These are phyloP conservation scores for Sciurus niger DNA, from an alignment of 2,113 vertebrate genomes.

Conservation along the genomic window DNA sequence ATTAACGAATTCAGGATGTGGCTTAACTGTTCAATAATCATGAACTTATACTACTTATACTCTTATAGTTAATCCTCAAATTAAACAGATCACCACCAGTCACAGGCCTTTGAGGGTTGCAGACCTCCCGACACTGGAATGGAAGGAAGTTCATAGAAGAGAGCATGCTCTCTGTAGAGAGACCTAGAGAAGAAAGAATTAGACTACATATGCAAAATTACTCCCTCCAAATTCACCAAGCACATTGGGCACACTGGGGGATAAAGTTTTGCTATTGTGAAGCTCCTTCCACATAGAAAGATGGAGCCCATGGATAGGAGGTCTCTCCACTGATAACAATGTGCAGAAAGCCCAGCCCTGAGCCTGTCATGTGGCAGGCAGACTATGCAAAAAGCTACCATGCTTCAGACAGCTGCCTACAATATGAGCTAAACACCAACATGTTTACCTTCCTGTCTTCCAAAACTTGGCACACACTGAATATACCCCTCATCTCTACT, in stretches of 20 bases:
- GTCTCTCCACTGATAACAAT: not conserved
- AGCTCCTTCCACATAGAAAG: not conserved
- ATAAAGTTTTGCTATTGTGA: not conserved
- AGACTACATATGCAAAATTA: not conserved
- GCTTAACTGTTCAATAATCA: not conserved
- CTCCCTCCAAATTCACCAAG: not conserved
- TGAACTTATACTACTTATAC: not conserved
- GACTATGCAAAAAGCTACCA: not conserved
- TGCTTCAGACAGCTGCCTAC: not conserved
- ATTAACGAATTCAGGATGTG: not conserved
- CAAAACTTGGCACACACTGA: not conserved
- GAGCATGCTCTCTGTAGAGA: not conserved
- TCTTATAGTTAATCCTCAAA: not conserved
- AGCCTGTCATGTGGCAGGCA: not conserved
- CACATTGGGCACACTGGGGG: not conserved
- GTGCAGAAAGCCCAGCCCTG: not conserved
- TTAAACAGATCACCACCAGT: not conserved
- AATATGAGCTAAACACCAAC: not conserved
- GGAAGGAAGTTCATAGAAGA: not conserved
- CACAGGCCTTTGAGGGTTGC: not conserved
- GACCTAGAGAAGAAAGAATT: not conserved
- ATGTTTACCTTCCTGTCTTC: not conserved
- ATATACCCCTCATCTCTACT: not conserved
- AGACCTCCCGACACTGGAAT: not conserved
- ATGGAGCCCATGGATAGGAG: not conserved